Base-by-base conservation (phyloP, 2,797 vertebrate genomes). In the Anguilla anguilla region DNA sequence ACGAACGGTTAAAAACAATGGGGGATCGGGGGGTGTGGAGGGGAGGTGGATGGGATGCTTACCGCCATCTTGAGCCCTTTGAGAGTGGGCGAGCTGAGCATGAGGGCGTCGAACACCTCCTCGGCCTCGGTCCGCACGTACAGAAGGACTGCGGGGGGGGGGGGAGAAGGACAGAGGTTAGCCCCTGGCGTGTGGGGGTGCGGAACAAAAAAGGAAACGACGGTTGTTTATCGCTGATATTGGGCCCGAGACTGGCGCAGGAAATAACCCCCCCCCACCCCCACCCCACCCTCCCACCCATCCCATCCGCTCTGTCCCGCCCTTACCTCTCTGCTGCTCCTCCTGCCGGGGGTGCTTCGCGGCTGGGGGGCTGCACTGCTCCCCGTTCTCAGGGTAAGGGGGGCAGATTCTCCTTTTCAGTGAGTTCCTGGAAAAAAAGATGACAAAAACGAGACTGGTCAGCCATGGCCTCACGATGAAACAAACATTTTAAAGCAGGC, bases 51-150 rank as follows among this genome's bases (percentile, higher is more conserved):
- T 0, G 72, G 83, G 67, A 84, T 35, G 95, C 97, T 97, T 91
- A 99, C 98, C 90, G 98, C 99, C 91, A 97, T 97, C 91, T 96
- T 96, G 69, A 99, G 96, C 86, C 98, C 98, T 43, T 95, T 96
- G 61, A 99, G 93, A 0, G 98, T 98, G 0, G 99, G 99, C 0
- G 97, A 96, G 94, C 95, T 98, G 92, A 99, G 90, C 98, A 99
- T 98, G 89, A 99, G 97, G 0, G 98, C 99, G 0, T 99, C 98
- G 0, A 99, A 99, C 74, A 99, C 98, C 89, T 99, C 98, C 88
- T 99, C 98, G 0, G 95, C 69, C 89, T 96, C 96, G 82, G 97
- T 96, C 89, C 98, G 96, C 88, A 99, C 97, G 0, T 99, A 99
- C 39, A 99, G 87, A 87, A 99, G 94, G 87, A 99, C 99, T 99